Evolutionary conservation across 2,888 invertebrate species (phyloP).

Genomic region (Andrena trimmerana): DNA sequence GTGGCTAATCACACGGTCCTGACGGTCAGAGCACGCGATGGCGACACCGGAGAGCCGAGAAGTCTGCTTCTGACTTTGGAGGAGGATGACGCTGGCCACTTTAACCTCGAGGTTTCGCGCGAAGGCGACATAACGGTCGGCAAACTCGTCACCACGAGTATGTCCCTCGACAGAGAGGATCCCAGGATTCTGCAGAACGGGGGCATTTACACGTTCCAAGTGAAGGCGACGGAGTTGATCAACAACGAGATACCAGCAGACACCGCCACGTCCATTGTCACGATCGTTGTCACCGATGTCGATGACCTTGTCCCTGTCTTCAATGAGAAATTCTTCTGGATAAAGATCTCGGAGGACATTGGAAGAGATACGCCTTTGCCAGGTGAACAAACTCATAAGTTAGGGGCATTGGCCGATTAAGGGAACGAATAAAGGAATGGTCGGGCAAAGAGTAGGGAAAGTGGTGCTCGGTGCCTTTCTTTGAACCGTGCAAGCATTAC

Average conservation of each 20-base stretch:
- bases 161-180: constrained; percentile 91
- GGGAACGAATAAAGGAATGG: too few species aligned
- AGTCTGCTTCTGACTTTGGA: constrained; percentile 89
- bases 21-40: constrained; percentile 92
- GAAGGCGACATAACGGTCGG: constrained; percentile 87
- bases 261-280: constrained; percentile 89
- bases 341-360: constrained; percentile 92
- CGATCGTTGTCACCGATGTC: constrained; percentile 92
- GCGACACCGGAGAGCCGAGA: constrained; percentile 91
- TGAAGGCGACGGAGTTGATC: constrained; percentile 91
- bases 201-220: constrained; percentile 90
- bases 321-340: constrained; percentile 88
- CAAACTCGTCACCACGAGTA: constrained; percentile 88
- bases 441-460: too few species aligned
- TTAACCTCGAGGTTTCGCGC: constrained; percentile 87
- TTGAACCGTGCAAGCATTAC: too few species aligned
- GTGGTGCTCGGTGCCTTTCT: too few species aligned
- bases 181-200: constrained; percentile 91
- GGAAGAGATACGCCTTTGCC: constrained; percentile 89
- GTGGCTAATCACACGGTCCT: constrained; percentile 87
- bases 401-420: background rate
- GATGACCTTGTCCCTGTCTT: constrained; percentile 92
- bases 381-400: constrained; percentile 65
- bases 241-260: constrained; percentile 90
- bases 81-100: constrained; percentile 90